Base-by-base conservation (phyloP, 2,888 invertebrate genomes). In the Spodoptera picta region DNA sequence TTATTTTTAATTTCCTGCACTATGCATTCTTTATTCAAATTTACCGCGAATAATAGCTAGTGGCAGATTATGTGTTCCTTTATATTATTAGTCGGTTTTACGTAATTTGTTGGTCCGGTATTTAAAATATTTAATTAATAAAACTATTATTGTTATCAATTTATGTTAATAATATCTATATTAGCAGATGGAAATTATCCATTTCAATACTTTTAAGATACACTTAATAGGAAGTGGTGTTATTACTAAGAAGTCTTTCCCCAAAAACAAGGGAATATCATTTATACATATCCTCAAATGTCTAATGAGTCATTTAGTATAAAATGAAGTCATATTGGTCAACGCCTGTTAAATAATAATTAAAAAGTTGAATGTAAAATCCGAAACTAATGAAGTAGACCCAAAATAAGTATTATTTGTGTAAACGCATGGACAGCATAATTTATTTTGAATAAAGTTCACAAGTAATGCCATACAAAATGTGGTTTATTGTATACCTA, bases 21-120 rank as follows among this genome's bases (percentile, higher is more conserved):
- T 62, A 62, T 9, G 36, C 41, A 11, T 65, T 71, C 64, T 9
- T 12, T 61, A 70, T 84, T 85, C 75, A 69, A 85, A 84, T 84
- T 81, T 83, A 46, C 85, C 85, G 85, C 85, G 61, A 47, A 64
- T 27, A 54, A 42, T 12, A 12, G 36, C 42, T 23, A 27, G 46
- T 53, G 54, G 5, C 24, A 23, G 14, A n/a, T 53, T 66, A 27
- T 65, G 23, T n/a, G 45, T 62, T 60, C 57, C 19, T 42, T 65
- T 56, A 42, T n/a, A 46, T 0, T 51, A 56, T 42, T 14, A 4
- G 41, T 45, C 27, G 9, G 23, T 24, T 65, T 58, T 19, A 14
- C 12, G 46, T 6, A 9, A 7, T 27, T 52, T 48, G 6, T 4
- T 44, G 3, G 1, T 9, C 36, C 7, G 1, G 7, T 7, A 7